Base-by-base conservation (phyloP, 2,797 vertebrate species). In the Lepilemur ruficaudatus region DNA sequence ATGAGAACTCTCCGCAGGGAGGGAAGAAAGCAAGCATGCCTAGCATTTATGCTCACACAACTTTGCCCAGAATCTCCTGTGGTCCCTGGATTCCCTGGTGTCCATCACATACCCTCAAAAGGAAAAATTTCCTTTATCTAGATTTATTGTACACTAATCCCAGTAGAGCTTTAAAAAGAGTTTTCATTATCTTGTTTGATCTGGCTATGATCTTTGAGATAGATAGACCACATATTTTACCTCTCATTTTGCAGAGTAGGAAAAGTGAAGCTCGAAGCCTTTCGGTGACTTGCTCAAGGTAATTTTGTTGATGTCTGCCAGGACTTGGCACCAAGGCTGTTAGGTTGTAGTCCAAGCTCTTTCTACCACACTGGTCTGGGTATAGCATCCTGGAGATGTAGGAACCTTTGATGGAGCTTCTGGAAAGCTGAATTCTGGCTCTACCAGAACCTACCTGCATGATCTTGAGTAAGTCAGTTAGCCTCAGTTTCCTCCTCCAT, bases 201-300 rank as follows among this genome's bases (percentile, higher is more conserved):
- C 84, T 93, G 46, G 22, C 70, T 80, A 2, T 81, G 55, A 87
- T 97, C 96, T 96, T 59, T 79, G 79, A 95, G 91, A 91, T 35
- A 91, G 59, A 41, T 10, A 86, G 75, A 79, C 79, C 65, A 7
- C 91, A 78, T 41, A 11, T 70, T 87, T 97, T 91, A 76, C 83
- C 50, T 91, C 91, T 79, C 55, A 1, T 67, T 93, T 87, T 86
- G 70, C 93, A 89, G 73, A 82, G 78, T 48, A 72, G 75, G 69
- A 86, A 94, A 86, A 59, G 75, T 48, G 55, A 46, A 94, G 59
- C 57, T 89, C 7, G 0, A 67, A 1, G 7, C 17, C 28, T 70
- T 76, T 61, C 17, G 30, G 23, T 15, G 2, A 70, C 48, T 76
- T 73, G 43, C 52, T 83, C 52, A 10, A 67, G 81, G 59, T 87